Evolutionary conservation across 2,888 invertebrate species (phyloP).

Genomic region (Hylaea fasciaria): DNA sequence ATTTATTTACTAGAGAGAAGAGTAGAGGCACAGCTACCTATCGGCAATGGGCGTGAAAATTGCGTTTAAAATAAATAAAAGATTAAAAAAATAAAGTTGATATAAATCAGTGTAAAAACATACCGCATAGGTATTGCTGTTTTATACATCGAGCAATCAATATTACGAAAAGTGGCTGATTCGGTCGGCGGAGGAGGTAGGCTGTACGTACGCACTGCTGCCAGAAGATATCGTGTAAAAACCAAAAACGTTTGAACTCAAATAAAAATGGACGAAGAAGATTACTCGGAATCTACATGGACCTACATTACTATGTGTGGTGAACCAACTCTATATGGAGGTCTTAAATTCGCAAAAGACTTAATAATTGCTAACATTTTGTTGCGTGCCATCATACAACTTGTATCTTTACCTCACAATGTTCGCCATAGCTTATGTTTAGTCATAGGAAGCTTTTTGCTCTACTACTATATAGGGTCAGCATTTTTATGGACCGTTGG

Average conservation of each 20-base stretch:
- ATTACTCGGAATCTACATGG: constrained; percentile 71
- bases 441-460: constrained; percentile 73
- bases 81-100: no score
- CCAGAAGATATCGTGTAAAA: not conserved
- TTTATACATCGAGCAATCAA: no score
- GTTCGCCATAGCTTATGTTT: constrained; percentile 76
- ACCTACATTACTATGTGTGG: constrained; percentile 72
- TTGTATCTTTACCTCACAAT: constrained; percentile 70
- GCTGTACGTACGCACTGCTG: no score
- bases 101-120: no score
- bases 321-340: constrained; percentile 79
- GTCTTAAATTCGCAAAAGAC: constrained; percentile 80
- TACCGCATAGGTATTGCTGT: no score
- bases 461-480: constrained; percentile 73
- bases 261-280: constrained; percentile 70
- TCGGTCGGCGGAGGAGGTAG: not conserved
- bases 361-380: constrained; percentile 75
- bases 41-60: no score
- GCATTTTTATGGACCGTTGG: constrained; percentile 77
- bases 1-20: no score
- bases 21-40: no score
- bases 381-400: constrained; percentile 72
- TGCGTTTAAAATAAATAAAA: no score
- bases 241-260: not conserved
- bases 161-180: not conserved